phyloP scores from a whole-genome alignment of 2,888 invertebrate species.

The Drosophila mayaguana region DNA sequence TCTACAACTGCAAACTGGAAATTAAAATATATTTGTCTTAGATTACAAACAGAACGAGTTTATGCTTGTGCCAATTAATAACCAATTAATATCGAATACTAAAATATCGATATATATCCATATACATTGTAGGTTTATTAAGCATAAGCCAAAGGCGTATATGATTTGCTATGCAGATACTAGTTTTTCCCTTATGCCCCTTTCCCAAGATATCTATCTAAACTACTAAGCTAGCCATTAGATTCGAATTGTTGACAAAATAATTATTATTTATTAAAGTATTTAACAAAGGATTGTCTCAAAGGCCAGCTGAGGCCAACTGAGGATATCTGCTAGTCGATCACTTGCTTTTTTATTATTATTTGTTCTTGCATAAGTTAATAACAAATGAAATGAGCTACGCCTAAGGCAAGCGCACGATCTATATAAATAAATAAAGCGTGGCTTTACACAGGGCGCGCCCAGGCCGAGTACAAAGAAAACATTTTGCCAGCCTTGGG shows the following conservation, averaged over 20 bases:
- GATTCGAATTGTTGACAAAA: not conserved
- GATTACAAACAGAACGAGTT: too few species aligned
- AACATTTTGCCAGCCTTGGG: slow-evolving; percentile 69
- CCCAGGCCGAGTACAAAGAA: slow-evolving; percentile 69
- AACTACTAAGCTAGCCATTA: too few species aligned
- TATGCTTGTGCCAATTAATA: too few species aligned
- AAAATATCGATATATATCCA: too few species aligned
- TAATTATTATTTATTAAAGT: not conserved
- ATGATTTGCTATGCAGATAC: too few species aligned
- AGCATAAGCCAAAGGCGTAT: too few species aligned
- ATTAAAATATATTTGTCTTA: too few species aligned
- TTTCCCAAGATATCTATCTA: too few species aligned
- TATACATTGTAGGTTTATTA: too few species aligned
- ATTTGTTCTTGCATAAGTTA: slow-evolving; percentile 38
- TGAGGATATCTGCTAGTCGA: not conserved
- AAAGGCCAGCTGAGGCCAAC: not conserved
- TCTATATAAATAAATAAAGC: slow-evolving; percentile 77
- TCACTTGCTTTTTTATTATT: not conserved
- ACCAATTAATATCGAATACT: too few species aligned
- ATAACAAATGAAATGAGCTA: slow-evolving; percentile 75
- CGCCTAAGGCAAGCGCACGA: slow-evolving; percentile 76
- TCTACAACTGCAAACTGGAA: too few species aligned
- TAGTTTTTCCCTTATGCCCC: too few species aligned
- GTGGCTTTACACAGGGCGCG: slow-evolving; percentile 68
- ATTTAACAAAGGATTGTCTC: not conserved